These are phyloP conservation scores for Synergus itoensis DNA, from an alignment of 2,888 invertebrate genomes.

Conservation along the genomic window DNA sequence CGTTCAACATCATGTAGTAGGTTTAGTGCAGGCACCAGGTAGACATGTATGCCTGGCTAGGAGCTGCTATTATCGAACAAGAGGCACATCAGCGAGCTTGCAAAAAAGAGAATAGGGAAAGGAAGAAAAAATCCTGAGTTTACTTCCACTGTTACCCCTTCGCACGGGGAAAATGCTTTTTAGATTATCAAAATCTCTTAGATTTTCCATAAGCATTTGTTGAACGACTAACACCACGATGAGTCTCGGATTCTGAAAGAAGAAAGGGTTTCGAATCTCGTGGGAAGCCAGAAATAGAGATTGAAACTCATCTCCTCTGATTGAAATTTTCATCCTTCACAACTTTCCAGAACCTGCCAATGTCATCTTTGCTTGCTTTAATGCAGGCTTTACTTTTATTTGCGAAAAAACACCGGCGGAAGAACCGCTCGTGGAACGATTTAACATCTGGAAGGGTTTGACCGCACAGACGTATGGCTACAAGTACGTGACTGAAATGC, in stretches of 20 bases:
- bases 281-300: not conserved
- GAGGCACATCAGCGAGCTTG: not conserved
- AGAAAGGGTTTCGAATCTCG: not conserved
- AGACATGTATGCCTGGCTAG: not conserved
- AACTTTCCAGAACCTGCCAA: not conserved
- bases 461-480: constrained; percentile 61
- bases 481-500: constrained; percentile 74
- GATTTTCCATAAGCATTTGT: too few relatives aligned
- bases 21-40: not conserved
- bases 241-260: not conserved
- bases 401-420: constrained; percentile 40
- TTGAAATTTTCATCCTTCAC: not conserved
- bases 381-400: constrained; percentile 35
- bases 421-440: constrained; percentile 56
- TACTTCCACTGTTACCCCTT: not conserved
- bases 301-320: not conserved
- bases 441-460: constrained; percentile 59
- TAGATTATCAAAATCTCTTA: not conserved
- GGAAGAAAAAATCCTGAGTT: not conserved
- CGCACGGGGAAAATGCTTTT: not conserved
- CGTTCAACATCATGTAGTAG: not conserved
- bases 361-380: constrained; percentile 14
- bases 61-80: constrained; percentile 14
- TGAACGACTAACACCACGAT: not conserved
- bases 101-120: not conserved